Conservation (phyloP, 2,888 invertebrate species). For the Microchrysa polita region DNA sequence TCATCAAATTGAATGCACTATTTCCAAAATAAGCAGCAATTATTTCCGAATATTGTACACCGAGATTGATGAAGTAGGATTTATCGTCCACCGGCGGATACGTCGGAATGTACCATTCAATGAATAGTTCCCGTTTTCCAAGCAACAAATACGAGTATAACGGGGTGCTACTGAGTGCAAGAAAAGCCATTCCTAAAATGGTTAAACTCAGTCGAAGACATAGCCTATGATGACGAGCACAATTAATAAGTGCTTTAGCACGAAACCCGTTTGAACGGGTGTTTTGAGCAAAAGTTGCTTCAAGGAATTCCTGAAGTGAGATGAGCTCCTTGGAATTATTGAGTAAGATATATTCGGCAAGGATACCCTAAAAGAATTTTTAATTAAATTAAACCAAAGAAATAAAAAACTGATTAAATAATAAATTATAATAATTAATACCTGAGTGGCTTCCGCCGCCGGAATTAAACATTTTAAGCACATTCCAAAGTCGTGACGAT, state of each 20-base stretch:
- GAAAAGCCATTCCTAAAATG: neutral
- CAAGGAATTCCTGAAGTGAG: neutral
- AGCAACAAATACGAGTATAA: neutral
- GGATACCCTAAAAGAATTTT: neutral
- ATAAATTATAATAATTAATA: neutral
- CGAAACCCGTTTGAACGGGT: neutral
- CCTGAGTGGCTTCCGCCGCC: neutral
- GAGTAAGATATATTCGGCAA: neutral
- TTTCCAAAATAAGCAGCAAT: neutral
- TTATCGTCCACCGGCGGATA: neutral
- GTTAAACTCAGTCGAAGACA: neutral
- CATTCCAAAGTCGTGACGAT: neutral
- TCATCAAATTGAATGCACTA: conserved; percentile 3
- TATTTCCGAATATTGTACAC: neutral
- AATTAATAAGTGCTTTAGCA: neutral
- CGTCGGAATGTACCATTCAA: neutral
- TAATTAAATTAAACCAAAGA: neutral
- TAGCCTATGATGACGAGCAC: neutral
- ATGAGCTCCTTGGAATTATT: neutral
- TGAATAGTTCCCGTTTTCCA: neutral
- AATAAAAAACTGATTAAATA: neutral
- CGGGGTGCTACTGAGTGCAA: neutral
- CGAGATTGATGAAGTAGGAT: neutral
- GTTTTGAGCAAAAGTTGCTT: neutral
- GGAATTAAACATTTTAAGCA: neutral